Evolutionary conservation across 2,797 vertebrate species (phyloP), one percentile per base, ranked within the genome.

Genomic region (Masticophis lateralis): DNA sequence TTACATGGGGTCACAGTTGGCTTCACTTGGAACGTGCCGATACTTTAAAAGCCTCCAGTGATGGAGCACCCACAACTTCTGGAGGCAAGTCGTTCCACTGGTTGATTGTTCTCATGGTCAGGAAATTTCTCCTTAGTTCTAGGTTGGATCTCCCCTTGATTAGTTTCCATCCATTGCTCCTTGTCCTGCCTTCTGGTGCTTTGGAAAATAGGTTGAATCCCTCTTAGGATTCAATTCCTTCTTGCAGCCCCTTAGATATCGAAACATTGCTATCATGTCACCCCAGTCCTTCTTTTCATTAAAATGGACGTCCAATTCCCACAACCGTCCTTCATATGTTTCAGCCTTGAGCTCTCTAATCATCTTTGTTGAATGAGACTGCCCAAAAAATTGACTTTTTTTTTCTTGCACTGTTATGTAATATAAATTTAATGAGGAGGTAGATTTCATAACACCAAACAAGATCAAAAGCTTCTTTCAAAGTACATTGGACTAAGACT

Each of bases 171-270:
- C n/a, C 2, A 0, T 69, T 32, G 13, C 2, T 69, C 32, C n/a
- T 69, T 32, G 66, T 14, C 12, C 28, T 32, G n/a, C 66, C 13
- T 3, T 69, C 14, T 0, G 66, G 66, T 3, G 14, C 14, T 37
- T 37, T 18, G 66, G 14, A 69, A n/a, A 69, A 69, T 32, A 69
- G n/a, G 1, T 37, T 32, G n/a, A 9, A 6, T 2, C 14, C 66
- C 14, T 37, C n/a, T 37, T 37, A 37, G 37, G 37, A 37, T 37
- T 37, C 37, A 37, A 37, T 37, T 37, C n/a, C 37, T 37, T 18
- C 14, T 0, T 2, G n/a, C 16, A 37, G 1, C 66, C 16, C 14
- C 16, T 18, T 0, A 37, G 0, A 74, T 18, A 37, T 37, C 32
- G n/a, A 2, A 74, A 74, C 6, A 9, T 7, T 32, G 66, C 14